Evolutionary conservation across 2,888 invertebrate genomes (phyloP).

Genomic region (Biston betularia): DNA sequence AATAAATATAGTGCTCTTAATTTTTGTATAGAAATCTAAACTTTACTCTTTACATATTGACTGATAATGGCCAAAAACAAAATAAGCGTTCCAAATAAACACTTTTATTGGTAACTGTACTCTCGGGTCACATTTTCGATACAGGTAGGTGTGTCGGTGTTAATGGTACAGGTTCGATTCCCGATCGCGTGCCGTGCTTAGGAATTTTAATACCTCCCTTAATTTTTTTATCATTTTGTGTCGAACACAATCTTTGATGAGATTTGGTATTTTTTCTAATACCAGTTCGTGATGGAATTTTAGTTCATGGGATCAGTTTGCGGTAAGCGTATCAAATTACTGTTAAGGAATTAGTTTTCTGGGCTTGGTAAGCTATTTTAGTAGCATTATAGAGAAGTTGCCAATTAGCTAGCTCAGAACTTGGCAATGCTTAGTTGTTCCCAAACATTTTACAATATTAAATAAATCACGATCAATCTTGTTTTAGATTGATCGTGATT

Average conservation of each 20-base stretch:
- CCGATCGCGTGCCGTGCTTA: conserved; percentile 76
- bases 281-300: conserved; percentile 53
- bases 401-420: too few relatives aligned
- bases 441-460: too few relatives aligned
- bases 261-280: conserved; percentile 45
- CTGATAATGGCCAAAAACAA: too few relatives aligned
- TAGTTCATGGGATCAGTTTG: conserved; percentile 42
- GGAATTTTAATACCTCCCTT: conserved; percentile 65
- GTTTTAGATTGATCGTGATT: too few relatives aligned
- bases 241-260: conserved; percentile 40
- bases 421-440: too few relatives aligned
- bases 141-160: conserved; percentile 70
- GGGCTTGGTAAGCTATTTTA: neutral
- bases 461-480: too few relatives aligned
- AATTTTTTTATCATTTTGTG: conserved; percentile 48
- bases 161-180: conserved; percentile 75
- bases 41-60: too few relatives aligned
- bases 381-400: too few relatives aligned
- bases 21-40: too few relatives aligned
- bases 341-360: conserved; percentile 17
- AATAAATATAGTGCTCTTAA: too few relatives aligned
- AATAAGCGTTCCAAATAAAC: conserved; percentile 1
- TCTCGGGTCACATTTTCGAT: conserved; percentile 57
- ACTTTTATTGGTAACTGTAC: conserved; percentile 52
- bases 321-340: conserved; percentile 27